These are phyloP conservation scores for Macrotrachela quadricornifera DNA, from an alignment of 1,140 invertebrate species.

Conservation along the genomic window DNA sequence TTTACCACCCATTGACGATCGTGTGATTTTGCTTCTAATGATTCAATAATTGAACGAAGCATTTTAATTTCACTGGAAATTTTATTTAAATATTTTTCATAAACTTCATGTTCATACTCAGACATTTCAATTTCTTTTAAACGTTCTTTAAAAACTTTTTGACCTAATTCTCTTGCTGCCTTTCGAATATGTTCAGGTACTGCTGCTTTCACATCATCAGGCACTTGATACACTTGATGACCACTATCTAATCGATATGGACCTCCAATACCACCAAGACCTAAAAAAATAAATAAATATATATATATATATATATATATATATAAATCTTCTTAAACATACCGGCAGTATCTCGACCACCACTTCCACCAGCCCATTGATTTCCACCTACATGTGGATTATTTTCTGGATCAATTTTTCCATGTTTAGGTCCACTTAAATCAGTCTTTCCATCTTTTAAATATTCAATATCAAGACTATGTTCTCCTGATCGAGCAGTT, in stretches of 20 bases:
- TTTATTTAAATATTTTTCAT: slow-evolving; percentile 53
- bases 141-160: slow-evolving; percentile 57
- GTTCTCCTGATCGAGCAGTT: slow-evolving; percentile 30
- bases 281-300: not conserved
- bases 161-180: slow-evolving; percentile 74
- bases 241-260: slow-evolving; percentile 54
- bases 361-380: slow-evolving; percentile 81
- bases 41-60: slow-evolving; percentile 39
- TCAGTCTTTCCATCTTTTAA: slow-evolving; percentile 13
- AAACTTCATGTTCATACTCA: slow-evolving; percentile 67
- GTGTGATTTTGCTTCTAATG: slow-evolving; percentile 67
- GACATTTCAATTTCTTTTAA: slow-evolving; percentile 81
- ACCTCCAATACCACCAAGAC: slow-evolving; percentile 25
- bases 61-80: slow-evolving; percentile 43
- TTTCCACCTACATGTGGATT: slow-evolving; percentile 82
- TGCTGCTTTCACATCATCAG: slow-evolving; percentile 65
- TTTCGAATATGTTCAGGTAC: slow-evolving; percentile 59
- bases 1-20: slow-evolving; percentile 65
- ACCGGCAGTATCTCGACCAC: slow-evolving; percentile 64
- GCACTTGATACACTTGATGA: slow-evolving; percentile 68
- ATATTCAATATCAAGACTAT: slow-evolving; percentile 8
- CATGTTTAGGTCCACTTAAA: slow-evolving; percentile 57
- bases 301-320: slow-evolving; percentile 19
- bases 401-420: slow-evolving; percentile 62
- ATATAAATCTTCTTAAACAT: slow-evolving; percentile 39